phyloP scores from a whole-genome alignment of 2,113 vertebrate species.

The Engraulis encrasicolus region DNA sequence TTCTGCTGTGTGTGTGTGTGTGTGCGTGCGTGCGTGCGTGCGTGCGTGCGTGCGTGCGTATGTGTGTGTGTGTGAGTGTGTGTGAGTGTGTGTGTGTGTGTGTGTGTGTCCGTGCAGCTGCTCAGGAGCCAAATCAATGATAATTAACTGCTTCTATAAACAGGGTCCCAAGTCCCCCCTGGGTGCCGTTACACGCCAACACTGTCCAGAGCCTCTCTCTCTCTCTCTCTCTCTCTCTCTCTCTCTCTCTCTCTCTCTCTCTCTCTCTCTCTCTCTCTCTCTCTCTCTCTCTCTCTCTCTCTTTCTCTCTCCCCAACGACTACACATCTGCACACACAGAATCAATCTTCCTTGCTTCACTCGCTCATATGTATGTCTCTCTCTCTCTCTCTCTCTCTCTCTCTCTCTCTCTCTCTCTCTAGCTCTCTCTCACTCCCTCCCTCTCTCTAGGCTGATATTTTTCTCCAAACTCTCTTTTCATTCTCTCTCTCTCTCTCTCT shows the following conservation, averaged over 20 bases:
- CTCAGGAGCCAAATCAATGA: constrained; percentile 73
- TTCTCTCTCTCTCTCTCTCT: not conserved
- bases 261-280: too few species aligned
- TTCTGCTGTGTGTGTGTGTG: constrained; percentile 7
- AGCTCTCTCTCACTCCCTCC: not conserved
- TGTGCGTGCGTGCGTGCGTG: constrained; percentile 7
- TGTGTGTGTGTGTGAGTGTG: constrained; percentile 13
- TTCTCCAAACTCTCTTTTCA: not conserved
- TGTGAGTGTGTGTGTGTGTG: constrained; percentile 10
- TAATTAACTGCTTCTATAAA: constrained; percentile 76
- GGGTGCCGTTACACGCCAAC: constrained; percentile 66
- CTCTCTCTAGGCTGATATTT: too few species aligned
- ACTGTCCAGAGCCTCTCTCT: constrained; percentile 77
- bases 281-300: too few species aligned
- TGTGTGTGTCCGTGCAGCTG: constrained; percentile 42
- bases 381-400: constrained; percentile 31
- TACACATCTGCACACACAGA: constrained; percentile 62
- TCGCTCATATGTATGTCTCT: not conserved
- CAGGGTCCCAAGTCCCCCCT: constrained; percentile 55
- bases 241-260: too few species aligned
- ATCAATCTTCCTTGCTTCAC: constrained; percentile 63
- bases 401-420: not conserved
- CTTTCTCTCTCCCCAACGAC: constrained; percentile 42
- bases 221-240: too few species aligned
- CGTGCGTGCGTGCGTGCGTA: not conserved